Base-by-base conservation (phyloP, 2,888 invertebrate genomes). In the Anorthoa munda region DNA sequence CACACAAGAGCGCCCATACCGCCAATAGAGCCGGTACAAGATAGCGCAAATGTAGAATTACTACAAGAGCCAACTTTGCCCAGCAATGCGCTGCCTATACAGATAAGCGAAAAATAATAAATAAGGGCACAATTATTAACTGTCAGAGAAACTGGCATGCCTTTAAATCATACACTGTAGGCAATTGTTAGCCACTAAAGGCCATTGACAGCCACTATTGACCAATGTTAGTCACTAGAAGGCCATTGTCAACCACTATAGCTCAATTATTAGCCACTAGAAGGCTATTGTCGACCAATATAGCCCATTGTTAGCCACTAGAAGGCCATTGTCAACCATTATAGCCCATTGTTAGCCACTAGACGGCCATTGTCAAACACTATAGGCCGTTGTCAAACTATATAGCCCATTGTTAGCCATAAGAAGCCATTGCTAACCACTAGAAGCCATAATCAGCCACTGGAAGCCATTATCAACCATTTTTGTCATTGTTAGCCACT, bases 271-370 rank as follows among this genome's bases (percentile, higher is more conserved):
- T 4, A 26, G 26, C 4, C 26, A 26, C 26, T 26, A 26, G 2
- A 0, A 3, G 0, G 15, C 15, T 11, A 55, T 15, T 18, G 0
- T 0, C 11, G n/a, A 0, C n/a, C 58, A 26, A 13, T 39, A 9
- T 0, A 3, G 11, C 5, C 31, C 21, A 65, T 18, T 3, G 0
- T 5, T n/a, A 46, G 12, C 11, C 58, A 46, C 26, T 46, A 26
- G 0, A 2, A 4, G 11, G 31, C 31, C 31, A 31, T 31, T 31
- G 5, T 7, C 3, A 15, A 12, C 13, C 12, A 50, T 0, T 59
- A 18, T 4, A 4, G 4, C n/a, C 15, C n/a, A 26, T 15, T 2
- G 3, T 1, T 23, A 13, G n/a, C 68, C 67, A 26, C 1, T 46
- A 26, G 0, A 2, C 4, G 11, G n/a, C n/a, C n/a, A n/a, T n/a